Evolutionary conservation across 1,140 invertebrate species (phyloP).

Genomic region (Ceratosolen solmsi): DNA sequence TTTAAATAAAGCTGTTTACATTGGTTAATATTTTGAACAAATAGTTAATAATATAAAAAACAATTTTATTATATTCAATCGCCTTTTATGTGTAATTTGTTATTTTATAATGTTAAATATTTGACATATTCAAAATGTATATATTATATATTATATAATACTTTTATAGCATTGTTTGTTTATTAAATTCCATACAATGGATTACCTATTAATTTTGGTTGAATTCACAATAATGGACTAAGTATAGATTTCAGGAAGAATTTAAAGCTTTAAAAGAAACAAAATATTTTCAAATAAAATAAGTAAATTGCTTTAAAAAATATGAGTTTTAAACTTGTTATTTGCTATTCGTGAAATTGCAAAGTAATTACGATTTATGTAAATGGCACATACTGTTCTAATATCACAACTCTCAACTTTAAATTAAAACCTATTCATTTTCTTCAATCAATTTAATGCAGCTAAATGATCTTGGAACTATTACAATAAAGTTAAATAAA

Average conservation of each 20-base stretch:
- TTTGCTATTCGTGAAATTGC: background rate
- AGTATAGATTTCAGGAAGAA: background rate
- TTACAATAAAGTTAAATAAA: background rate
- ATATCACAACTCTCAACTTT: background rate
- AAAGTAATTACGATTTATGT: background rate
- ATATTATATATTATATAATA: background rate
- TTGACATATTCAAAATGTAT: background rate
- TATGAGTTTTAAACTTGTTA: background rate
- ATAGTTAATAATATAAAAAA: background rate
- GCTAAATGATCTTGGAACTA: background rate
- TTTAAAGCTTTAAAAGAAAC: background rate
- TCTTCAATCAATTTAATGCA: background rate
- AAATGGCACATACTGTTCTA: background rate
- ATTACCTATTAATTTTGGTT: background rate
- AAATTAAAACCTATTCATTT: conserved; percentile 16
- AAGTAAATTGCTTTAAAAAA: background rate
- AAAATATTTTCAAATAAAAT: background rate
- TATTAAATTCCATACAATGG: background rate
- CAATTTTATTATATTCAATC: background rate
- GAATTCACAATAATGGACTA: background rate
- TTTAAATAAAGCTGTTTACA: background rate
- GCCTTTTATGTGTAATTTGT: background rate
- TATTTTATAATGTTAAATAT: background rate
- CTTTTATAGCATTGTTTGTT: background rate
- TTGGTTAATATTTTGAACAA: background rate